A percentile compares a stretch with the other conserved stretches of the same genome.
Evolutionary conservation across 1,140 invertebrate species (phyloP).

Genomic region (Zaprionus nigranus): DNA sequence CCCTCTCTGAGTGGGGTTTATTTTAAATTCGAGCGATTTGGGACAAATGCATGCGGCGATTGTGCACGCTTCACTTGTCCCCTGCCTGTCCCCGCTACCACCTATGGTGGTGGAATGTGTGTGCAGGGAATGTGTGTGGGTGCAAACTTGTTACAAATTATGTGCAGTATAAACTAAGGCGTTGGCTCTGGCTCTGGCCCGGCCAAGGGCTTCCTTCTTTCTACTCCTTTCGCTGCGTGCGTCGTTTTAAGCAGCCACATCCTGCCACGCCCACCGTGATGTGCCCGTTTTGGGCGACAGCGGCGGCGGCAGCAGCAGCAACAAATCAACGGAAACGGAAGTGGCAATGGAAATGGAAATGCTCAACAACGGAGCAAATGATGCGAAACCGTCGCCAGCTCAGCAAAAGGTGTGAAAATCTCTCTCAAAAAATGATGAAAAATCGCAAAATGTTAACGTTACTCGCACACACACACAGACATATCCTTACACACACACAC

Average conservation of each 20-base stretch:
- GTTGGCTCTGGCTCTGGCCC: constrained; percentile 3
- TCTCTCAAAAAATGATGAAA: constrained; percentile 65
- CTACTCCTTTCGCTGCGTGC: constrained; percentile 63
- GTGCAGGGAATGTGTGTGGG: constrained; percentile 35
- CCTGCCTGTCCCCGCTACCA: too few species aligned
- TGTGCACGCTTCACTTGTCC: constrained; percentile 5
- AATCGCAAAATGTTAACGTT: constrained; percentile 66
- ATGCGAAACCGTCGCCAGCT: constrained; percentile 52
- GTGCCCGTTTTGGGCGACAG: not conserved
- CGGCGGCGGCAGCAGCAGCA: constrained; percentile 44
- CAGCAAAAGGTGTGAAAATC: constrained; percentile 61
- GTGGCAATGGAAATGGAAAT: constrained; percentile 82
- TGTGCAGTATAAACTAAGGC: constrained; percentile 59
- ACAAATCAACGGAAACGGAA: constrained; percentile 81
- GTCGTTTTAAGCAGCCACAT: constrained; percentile 78
- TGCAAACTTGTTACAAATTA: constrained; percentile 80
- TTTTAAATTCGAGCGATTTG: constrained; percentile 77
- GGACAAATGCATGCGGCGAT: constrained; percentile 39
- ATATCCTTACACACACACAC: constrained; percentile 27
- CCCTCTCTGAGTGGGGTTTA: constrained; percentile 41
- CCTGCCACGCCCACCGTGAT: constrained; percentile 56
- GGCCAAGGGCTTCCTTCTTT: constrained; percentile 1
- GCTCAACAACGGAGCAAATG: constrained; percentile 65
- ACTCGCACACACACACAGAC: constrained; percentile 43
- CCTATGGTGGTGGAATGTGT: too few species aligned